Evolutionary conservation across 2,888 invertebrate species (phyloP).

Genomic region (Cremastobaeus sp.): DNA sequence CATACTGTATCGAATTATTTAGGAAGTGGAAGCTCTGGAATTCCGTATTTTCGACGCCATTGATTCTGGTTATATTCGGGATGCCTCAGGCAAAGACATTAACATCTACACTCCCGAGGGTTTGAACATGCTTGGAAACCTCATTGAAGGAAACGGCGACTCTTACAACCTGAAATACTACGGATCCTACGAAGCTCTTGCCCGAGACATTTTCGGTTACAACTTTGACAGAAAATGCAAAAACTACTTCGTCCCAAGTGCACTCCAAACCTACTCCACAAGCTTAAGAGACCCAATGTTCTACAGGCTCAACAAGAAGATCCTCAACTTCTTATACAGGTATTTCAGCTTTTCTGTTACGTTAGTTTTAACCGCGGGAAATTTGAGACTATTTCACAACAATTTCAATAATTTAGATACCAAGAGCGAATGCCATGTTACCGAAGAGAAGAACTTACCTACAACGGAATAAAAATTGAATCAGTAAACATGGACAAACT

Average conservation of each 20-base stretch:
- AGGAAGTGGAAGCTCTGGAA: constrained; percentile 70
- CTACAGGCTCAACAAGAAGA: constrained; percentile 84
- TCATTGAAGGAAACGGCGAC: constrained; percentile 80
- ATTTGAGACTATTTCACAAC: neutral
- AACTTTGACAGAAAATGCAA: constrained; percentile 76
- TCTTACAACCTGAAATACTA: constrained; percentile 79
- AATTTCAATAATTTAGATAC: constrained; percentile 77
- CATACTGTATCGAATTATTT: too few species aligned
- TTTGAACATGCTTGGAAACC: constrained; percentile 80
- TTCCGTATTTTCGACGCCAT: constrained; percentile 71
- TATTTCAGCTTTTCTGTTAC: constrained; percentile 28
- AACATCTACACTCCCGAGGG: constrained; percentile 78
- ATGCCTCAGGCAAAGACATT: constrained; percentile 68
- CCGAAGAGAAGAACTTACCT: constrained; percentile 81
- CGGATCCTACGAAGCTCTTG: constrained; percentile 81
- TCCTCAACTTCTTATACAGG: constrained; percentile 80
- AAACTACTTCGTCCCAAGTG: constrained; percentile 81
- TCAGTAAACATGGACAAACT: constrained; percentile 84
- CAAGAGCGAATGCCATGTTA: constrained; percentile 81
- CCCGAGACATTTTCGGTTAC: constrained; percentile 79
- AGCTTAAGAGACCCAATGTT: constrained; percentile 85
- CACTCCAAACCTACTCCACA: constrained; percentile 83
- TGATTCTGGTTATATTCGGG: constrained; percentile 71
- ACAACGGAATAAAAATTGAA: constrained; percentile 82
- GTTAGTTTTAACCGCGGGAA: neutral